These are phyloP conservation scores for Leptinotarsa texana DNA, from an alignment of 1,140 invertebrate species.

Conservation along the genomic window DNA sequence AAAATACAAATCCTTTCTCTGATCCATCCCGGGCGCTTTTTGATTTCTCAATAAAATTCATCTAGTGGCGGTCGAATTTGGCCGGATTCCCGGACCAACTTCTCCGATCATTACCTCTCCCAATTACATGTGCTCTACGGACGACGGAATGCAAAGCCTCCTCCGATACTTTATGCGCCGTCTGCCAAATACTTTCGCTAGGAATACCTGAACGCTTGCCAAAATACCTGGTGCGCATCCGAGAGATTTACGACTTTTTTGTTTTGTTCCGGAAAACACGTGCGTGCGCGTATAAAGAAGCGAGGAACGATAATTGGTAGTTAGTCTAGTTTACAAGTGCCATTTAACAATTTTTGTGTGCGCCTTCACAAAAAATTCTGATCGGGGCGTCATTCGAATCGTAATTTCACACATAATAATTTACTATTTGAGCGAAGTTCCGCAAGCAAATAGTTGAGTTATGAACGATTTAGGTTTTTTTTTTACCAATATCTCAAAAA, in stretches of 20 bases:
- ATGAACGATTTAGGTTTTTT: no score
- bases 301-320: background rate
- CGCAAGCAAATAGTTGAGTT: no score
- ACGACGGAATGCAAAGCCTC: constrained; percentile 7
- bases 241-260: constrained; percentile 8
- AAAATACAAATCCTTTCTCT: background rate
- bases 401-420: no score
- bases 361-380: no score
- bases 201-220: constrained; percentile 30
- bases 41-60: background rate
- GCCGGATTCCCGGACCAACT: constrained; percentile 13
- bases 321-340: background rate
- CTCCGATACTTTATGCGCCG: constrained; percentile 15
- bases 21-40: background rate
- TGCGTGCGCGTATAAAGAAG: constrained; percentile 1
- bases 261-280: background rate
- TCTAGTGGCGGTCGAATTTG: background rate
- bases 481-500: no score
- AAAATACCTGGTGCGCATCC: constrained; percentile 31
- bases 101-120: constrained; percentile 36
- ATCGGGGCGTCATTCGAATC: no score
- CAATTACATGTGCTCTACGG: constrained; percentile 32
- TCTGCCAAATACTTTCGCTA: constrained; percentile 6
- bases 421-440: no score
- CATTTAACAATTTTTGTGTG: no score